Conservation (phyloP, 2,113 vertebrate species). For the Pachypanchax playfairii region DNA sequence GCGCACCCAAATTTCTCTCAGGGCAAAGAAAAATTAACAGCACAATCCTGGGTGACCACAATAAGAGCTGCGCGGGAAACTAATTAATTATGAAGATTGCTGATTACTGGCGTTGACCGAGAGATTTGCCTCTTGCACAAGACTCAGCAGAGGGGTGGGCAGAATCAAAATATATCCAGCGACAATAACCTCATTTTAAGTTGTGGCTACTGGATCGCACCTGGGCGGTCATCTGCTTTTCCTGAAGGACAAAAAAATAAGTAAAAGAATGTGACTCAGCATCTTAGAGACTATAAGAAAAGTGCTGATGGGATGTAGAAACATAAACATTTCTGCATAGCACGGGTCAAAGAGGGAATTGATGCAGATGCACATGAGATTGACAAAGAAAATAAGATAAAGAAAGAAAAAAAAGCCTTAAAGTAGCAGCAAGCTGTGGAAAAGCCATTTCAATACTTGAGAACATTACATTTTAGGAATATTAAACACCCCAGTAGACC, state of each 20-base stretch:
- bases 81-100: conserved; percentile 47
- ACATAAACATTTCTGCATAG: conserved; percentile 25
- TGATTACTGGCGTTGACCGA: conserved; percentile 35
- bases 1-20: conserved; percentile 43
- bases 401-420: too few species aligned
- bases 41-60: conserved; percentile 42
- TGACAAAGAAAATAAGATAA: too few species aligned
- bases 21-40: conserved; percentile 47
- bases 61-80: conserved; percentile 37
- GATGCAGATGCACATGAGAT: too few species aligned
- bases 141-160: neutral
- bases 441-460: too few species aligned
- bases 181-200: conserved; percentile 6
- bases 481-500: neutral
- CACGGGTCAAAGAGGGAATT: conserved; percentile 27
- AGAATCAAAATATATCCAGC: conserved; percentile 1
- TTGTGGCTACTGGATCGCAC: conserved; percentile 21
- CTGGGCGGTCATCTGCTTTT: conserved; percentile 12
- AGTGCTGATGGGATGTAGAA: conserved; percentile 52
- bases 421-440: too few species aligned
- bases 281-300: conserved; percentile 34
- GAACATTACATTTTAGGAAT: too few species aligned
- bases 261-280: conserved; percentile 69
- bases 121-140: conserved; percentile 13
- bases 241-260: neutral